Evolutionary conservation across 2,797 vertebrate genomes (phyloP), one percentile per base, ranked within the genome.

Genomic region (Falco biarmicus): DNA sequence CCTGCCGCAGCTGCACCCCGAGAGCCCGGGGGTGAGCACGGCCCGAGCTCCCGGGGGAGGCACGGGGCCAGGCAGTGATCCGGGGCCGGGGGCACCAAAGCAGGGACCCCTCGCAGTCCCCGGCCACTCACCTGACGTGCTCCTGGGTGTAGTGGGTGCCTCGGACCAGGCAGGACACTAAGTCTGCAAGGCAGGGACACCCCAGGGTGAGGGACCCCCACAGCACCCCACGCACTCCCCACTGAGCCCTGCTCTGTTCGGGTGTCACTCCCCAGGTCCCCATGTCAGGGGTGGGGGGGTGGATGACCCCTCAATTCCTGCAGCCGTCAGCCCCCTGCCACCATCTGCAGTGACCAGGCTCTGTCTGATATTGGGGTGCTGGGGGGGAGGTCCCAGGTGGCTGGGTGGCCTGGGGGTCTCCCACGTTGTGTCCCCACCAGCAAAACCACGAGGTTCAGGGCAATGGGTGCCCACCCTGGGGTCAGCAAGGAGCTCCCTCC

Each of bases 141-240:
- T 98, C 97, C 29, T 95, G 96, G 73, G 87, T 97, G 77, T 98
- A 99, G 94, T 99, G 98, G 87, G 98, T 99, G 81, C 99, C 99
- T 89, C 98, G 98, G 91, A 98, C 97, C 96, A 98, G 97, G 97
- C 99, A 99, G 89, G 99, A 99, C 88, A 99, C 97, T 18, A 99
- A 96, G 95, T 99, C 99, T 99, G 97, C 57, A 94, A 96, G 73
- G 69, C 60, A 89, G 68, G 39, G 63, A 95, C 34, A 71, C 11
- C 32, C 29, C 45, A 50, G 56, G 26, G 69, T 95, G 82, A 94
- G 60, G 53, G 53, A 79, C 28, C 6, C 32, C 19, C 28, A 43
- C 56, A 8, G 56, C 48, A 56, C 29, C 22, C 32, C 10, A 8
- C 26, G 75, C 24, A 37, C 19, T 75, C 80, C 69, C 47, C 22